Evolutionary conservation across 2,888 invertebrate genomes (phyloP).

Genomic region (Erynnis tages): DNA sequence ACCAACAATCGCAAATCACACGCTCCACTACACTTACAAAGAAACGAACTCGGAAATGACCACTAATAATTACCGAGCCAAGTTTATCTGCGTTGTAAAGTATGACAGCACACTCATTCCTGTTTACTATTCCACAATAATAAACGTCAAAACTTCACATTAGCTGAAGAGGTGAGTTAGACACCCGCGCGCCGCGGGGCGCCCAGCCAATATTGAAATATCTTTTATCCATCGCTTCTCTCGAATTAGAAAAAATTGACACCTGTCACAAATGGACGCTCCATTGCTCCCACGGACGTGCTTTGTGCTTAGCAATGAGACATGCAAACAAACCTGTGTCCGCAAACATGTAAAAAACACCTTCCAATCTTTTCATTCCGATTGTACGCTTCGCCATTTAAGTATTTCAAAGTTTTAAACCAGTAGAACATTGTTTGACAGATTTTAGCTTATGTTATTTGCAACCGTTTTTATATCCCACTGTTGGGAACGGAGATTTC

Average conservation of each 20-base stretch:
- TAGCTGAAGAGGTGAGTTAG: slow-evolving; percentile 29
- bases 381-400: slow-evolving; percentile 29
- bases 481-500: too few species aligned
- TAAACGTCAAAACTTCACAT: slow-evolving; percentile 43
- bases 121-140: slow-evolving; percentile 44
- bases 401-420: too few species aligned
- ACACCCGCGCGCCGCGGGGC: slow-evolving; percentile 35
- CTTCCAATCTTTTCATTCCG: slow-evolving; percentile 6
- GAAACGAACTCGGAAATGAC: slow-evolving; percentile 3
- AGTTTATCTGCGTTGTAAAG: slow-evolving; percentile 6
- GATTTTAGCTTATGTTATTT: too few species aligned
- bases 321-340: slow-evolving; percentile 35
- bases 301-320: slow-evolving; percentile 34
- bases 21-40: slow-evolving; percentile 5
- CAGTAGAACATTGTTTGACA: too few species aligned
- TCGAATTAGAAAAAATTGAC: slow-evolving; percentile 44
- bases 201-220: slow-evolving; percentile 31
- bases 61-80: slow-evolving; percentile 1
- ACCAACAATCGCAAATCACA: slow-evolving; percentile 14
- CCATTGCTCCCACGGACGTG: slow-evolving; percentile 39
- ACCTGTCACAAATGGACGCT: slow-evolving; percentile 40
- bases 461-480: too few species aligned
- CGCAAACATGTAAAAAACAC: slow-evolving; percentile 29
- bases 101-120: slow-evolving; percentile 27
- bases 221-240: slow-evolving; percentile 35